A percentile compares a stretch with the other conserved stretches of the same genome.
These are phyloP conservation scores for Phylloscopus whistleri DNA, from an alignment of 2,113 vertebrate species.

Conservation along the genomic window DNA sequence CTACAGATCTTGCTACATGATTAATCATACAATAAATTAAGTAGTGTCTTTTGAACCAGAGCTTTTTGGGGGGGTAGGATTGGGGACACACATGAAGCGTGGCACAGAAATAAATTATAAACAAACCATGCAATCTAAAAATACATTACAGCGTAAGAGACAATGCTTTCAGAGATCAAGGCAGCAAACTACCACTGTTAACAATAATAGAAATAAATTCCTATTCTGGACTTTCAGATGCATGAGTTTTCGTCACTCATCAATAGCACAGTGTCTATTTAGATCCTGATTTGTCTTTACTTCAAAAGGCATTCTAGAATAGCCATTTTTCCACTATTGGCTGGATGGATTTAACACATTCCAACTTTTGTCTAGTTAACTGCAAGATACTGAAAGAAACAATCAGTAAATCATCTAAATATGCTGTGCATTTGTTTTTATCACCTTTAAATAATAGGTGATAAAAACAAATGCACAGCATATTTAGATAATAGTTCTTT, in stretches of 20 bases:
- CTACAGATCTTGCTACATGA: background rate
- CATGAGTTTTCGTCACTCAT: background rate
- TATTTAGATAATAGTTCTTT: background rate
- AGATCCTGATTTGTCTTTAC: background rate
- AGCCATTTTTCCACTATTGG: background rate
- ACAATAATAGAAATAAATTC: background rate
- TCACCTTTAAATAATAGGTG: too few relatives aligned
- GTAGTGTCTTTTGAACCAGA: background rate
- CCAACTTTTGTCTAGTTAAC: background rate
- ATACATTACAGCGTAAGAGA: background rate
- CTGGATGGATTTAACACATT: background rate
- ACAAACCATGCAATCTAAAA: background rate
- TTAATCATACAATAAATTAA: background rate
- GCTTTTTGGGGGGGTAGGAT: accelerated
- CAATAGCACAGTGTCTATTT: background rate
- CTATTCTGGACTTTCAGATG: background rate
- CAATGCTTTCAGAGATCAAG: background rate
- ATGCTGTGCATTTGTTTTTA: too few relatives aligned
- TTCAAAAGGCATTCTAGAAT: background rate
- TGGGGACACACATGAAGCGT: accelerated
- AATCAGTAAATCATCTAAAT: too few relatives aligned
- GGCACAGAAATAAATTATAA: background rate
- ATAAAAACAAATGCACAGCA: background rate
- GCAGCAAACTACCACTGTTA: background rate
- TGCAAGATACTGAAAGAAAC: background rate